phyloP scores from a whole-genome alignment of 1,140 invertebrate species.

The Bombus polaris region DNA sequence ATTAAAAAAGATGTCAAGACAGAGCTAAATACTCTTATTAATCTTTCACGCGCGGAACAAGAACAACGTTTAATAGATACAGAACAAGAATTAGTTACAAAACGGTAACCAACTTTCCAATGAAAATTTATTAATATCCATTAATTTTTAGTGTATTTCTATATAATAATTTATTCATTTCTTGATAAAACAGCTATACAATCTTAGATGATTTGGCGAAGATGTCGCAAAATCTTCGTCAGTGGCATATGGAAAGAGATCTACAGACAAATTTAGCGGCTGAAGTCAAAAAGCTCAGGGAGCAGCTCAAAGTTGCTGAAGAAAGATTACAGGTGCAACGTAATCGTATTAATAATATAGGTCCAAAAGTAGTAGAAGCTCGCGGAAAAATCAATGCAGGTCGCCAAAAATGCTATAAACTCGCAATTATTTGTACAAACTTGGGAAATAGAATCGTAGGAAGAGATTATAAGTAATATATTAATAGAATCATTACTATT shows the following conservation, averaged over 20 bases:
- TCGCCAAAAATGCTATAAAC: constrained; percentile 75
- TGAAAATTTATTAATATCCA: neutral
- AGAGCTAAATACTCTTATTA: constrained; percentile 61
- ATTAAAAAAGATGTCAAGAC: constrained; percentile 65
- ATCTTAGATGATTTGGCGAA: constrained; percentile 76
- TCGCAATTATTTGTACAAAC: constrained; percentile 75
- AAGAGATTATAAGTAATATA: constrained; percentile 76
- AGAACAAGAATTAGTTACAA: constrained; percentile 74
- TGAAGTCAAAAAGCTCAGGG: constrained; percentile 74
- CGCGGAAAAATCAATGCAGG: constrained; percentile 75
- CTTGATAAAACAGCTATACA: constrained; percentile 66
- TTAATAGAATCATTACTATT: constrained; percentile 14
- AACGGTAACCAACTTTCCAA: constrained; percentile 67
- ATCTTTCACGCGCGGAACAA: constrained; percentile 64
- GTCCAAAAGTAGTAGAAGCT: constrained; percentile 70
- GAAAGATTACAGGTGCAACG: constrained; percentile 73
- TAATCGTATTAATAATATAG: constrained; percentile 70
- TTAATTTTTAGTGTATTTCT: neutral
- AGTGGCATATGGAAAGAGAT: constrained; percentile 77
- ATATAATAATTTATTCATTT: constrained; percentile 23
- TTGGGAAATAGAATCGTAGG: constrained; percentile 76
- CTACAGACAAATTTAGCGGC: constrained; percentile 66
- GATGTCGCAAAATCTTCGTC: constrained; percentile 74
- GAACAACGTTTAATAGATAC: constrained; percentile 64
- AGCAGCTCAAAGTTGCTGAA: constrained; percentile 74